phyloP scores from a whole-genome alignment of 1,140 invertebrate genomes.

The Cotesia vestalis region DNA sequence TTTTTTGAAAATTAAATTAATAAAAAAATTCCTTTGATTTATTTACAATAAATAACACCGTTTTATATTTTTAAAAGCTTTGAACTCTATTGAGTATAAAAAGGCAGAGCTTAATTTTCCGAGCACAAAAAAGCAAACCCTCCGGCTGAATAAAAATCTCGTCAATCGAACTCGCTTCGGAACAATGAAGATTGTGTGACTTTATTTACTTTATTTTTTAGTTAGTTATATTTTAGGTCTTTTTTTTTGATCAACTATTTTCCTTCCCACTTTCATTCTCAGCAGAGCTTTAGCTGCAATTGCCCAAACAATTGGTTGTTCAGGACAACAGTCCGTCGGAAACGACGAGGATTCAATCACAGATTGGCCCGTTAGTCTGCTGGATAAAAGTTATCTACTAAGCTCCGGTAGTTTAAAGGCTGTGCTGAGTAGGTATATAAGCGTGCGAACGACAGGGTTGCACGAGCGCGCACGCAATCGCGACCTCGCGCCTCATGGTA shows the following conservation, averaged over 20 bases:
- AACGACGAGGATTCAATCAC: slow-evolving; percentile 58
- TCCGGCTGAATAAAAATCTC: slow-evolving; percentile 32
- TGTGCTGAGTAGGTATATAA: slow-evolving; percentile 41
- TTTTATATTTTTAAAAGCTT: no score
- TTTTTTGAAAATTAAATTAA: no score
- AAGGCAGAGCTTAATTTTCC: background rate
- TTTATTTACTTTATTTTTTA: slow-evolving; percentile 7
- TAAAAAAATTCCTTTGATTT: no score
- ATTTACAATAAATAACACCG: no score
- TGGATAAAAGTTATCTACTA: slow-evolving; percentile 60
- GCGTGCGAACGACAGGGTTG: slow-evolving; percentile 59
- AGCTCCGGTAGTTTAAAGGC: slow-evolving; percentile 48
- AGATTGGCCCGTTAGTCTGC: slow-evolving; percentile 48
- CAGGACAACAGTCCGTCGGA: slow-evolving; percentile 48
- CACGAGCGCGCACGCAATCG: slow-evolving; percentile 59
- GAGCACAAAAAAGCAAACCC: slow-evolving; percentile 19
- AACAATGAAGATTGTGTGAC: slow-evolving; percentile 12
- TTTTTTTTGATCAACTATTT: slow-evolving; percentile 5
- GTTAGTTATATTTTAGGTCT: background rate
- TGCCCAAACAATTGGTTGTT: slow-evolving; percentile 44
- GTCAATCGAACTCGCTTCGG: background rate
- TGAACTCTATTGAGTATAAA: slow-evolving; percentile 3
- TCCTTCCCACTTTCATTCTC: background rate
- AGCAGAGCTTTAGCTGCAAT: background rate
- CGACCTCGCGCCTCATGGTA: slow-evolving; percentile 61